Base-by-base conservation (phyloP, 2,797 vertebrate genomes). In the Acrossocheilus fasciatus region DNA sequence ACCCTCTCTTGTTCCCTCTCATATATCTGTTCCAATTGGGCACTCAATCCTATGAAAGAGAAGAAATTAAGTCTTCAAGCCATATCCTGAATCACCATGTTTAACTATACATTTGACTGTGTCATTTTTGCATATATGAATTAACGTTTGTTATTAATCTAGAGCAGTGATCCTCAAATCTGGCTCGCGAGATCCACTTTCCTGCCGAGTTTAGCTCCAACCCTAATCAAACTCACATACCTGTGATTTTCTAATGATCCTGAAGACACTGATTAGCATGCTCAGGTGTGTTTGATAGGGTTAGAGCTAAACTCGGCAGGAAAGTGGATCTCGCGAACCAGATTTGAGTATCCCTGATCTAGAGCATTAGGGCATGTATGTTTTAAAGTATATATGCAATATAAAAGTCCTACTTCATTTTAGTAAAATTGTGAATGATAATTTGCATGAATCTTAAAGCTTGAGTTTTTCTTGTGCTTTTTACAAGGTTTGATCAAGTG, bases 1-100 rank as follows among this genome's bases (percentile, higher is more conserved):
- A 94, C 94, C 91, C 91, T 89, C 68, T 73, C 83, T 82, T 88
- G 81, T 45, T 90, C 90, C 91, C 88, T 95, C 91, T 45, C 66
- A 2, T 91, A 91, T 94, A 94, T 93, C 96, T 97, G 98, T 99
- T 99, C 97, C 98, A 99, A 98, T 98, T 97, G 97, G 97, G 96
- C 97, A 97, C 94, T 94, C 92, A 86, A 30, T 85, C 66, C 30
- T 86, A 89, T 69, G 39, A 8, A 89, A 85, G 79, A 88, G 80
- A 86, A 59, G 62, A 88, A 34, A 6, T 66, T 77, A 17, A 17
- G 30, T 57, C 34, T 59, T 81, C 54, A 70, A 85, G 5, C 50
- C 36, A 69, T 54, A 34, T 86, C n/a, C 68, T 36, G 34, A 82
- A 12, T 81, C 59, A 52, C 18, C n/a, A 54, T 74, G 83, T 83